Conservation (phyloP, 1,140 invertebrate species). For the Halictus rubicundus region DNA sequence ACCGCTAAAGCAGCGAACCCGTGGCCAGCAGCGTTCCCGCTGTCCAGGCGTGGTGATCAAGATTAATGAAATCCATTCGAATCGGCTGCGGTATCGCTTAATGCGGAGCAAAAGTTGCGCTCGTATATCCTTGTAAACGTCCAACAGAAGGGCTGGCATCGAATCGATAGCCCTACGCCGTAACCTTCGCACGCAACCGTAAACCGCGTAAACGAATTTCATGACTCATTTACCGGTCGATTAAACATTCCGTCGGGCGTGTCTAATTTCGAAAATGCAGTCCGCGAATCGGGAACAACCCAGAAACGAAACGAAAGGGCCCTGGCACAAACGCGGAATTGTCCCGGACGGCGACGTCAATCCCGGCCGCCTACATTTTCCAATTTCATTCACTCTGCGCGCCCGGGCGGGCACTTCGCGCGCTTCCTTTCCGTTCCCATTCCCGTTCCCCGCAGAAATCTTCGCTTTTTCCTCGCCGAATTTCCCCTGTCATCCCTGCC, state of each 20-base stretch:
- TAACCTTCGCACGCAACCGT: slow-evolving; percentile 6
- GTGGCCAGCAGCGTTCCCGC: background rate
- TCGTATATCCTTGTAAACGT: slow-evolving; percentile 29
- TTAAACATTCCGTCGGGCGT: slow-evolving; percentile 11
- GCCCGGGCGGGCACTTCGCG: background rate
- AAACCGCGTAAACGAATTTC: slow-evolving; percentile 24
- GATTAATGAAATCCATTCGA: slow-evolving; percentile 35
- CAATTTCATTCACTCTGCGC: slow-evolving; percentile 13
- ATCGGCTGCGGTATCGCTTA: slow-evolving; percentile 28
- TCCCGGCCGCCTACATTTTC: slow-evolving; percentile 5
- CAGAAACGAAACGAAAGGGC: background rate
- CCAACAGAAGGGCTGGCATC: background rate
- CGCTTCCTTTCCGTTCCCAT: background rate
- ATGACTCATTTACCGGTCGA: slow-evolving; percentile 15
- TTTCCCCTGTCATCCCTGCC: background rate
- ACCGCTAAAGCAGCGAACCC: background rate
- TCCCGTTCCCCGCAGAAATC: background rate
- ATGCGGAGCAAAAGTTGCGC: background rate
- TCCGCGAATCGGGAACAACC: background rate
- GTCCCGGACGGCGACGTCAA: background rate
- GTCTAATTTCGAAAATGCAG: background rate
- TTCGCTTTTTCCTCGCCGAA: background rate
- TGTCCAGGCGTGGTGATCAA: background rate
- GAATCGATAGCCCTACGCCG: background rate
- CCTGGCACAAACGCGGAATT: background rate